Evolutionary conservation across 2,797 vertebrate species (phyloP).

Genomic region (Rhinella marina): DNA sequence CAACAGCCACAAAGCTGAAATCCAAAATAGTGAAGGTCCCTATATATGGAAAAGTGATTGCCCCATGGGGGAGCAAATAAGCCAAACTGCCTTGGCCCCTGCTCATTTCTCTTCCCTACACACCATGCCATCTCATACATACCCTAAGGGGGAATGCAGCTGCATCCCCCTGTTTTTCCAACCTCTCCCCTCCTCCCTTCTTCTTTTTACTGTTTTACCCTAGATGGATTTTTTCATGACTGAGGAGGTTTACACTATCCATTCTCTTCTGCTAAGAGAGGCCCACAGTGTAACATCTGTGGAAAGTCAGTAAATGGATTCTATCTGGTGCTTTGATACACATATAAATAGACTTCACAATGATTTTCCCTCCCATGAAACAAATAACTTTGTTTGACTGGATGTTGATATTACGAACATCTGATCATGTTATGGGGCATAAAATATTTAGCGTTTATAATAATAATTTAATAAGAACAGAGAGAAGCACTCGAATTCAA

Average conservation of each 20-base stretch:
- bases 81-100: too few relatives aligned
- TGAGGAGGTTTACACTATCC: background rate
- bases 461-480: slow-evolving; percentile 38
- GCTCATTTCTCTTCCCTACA: too few relatives aligned
- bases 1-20: too few relatives aligned
- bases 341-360: slow-evolving; percentile 40
- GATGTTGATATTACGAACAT: slow-evolving; percentile 32
- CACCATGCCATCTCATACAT: too few relatives aligned
- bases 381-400: slow-evolving; percentile 19
- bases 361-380: slow-evolving; percentile 30
- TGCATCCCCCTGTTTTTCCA: too few relatives aligned
- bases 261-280: background rate
- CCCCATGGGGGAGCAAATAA: too few relatives aligned
- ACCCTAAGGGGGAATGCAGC: too few relatives aligned
- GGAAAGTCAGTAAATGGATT: slow-evolving; percentile 7
- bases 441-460: slow-evolving; percentile 22
- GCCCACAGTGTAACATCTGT: slow-evolving; percentile 26
- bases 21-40: too few relatives aligned
- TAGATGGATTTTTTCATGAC: too few relatives aligned
- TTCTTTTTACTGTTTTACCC: too few relatives aligned
- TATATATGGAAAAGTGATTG: too few relatives aligned
- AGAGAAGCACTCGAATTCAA: background rate
- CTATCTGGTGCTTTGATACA: slow-evolving; percentile 3
- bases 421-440: slow-evolving; percentile 29
- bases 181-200: too few relatives aligned